Evolutionary conservation across 2,888 invertebrate species (phyloP), one percentile per base, ranked within the genome.

Genomic region (Leuctra nigra): DNA sequence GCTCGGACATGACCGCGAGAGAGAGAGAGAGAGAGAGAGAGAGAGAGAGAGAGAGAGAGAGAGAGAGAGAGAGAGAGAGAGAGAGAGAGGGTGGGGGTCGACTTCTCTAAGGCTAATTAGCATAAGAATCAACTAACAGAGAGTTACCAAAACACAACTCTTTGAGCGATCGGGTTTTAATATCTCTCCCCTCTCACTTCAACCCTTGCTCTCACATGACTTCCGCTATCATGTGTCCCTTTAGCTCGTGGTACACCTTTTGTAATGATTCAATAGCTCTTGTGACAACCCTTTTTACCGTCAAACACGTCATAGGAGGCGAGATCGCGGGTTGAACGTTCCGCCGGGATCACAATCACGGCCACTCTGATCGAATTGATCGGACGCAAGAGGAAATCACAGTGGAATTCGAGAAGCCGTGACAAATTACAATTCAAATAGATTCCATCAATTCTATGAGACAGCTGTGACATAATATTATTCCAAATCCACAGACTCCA

Each of bases 51-150:
- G n/a, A n/a, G n/a, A 29, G 29, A 29, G 11, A n/a, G n/a, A 29
- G 6, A 29, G 29, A 29, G 7, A 29, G 29, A 11, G 29, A 7
- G 7, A 35, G 50, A 50, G 50, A 35, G 35, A 33, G 33, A 18
- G 50, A 20, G 50, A 50, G 35, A 50, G 33, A 50, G 33, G 50
- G 35, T 35, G 50, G 33, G 35, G 50, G 50, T 50, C 35, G 35
- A 50, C 33, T 20, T 22, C 24, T 18, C 18, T n/a, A n/a, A 23
- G 9, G 22, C 20, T 20, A 50, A 50, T 50, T 50, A 50, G 33
- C 50, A 50, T 50, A 35, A 33, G 50, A 50, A 50, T 50, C 33
- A 50, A 33, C 50, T 50, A 50, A 50, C 50, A 50, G n/a, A n/a
- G n/a, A n/a, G 35, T 35, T 35, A 35, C 50, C 35, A 50, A 50